phyloP scores from a whole-genome alignment of 2,797 vertebrate species.

The Meda fulgida region DNA sequence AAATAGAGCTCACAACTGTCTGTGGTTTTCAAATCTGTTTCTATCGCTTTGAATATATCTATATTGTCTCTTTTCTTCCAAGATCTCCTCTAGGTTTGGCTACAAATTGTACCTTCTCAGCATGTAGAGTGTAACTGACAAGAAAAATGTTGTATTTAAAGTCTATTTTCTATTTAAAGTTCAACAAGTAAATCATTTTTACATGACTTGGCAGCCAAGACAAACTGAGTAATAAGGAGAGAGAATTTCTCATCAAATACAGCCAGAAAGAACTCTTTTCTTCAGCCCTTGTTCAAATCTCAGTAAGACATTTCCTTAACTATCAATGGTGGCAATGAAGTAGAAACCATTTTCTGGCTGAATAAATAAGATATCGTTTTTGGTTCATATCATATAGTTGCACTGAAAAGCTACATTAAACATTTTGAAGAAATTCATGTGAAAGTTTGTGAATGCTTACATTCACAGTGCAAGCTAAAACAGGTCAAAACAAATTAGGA shows the following conservation, averaged over 20 bases:
- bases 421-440: background rate
- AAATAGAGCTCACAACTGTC: slow-evolving; percentile 37
- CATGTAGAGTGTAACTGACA: slow-evolving; percentile 32
- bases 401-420: background rate
- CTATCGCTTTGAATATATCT: slow-evolving; percentile 50
- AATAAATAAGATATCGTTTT: slow-evolving; percentile 5
- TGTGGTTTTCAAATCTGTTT: slow-evolving; percentile 49
- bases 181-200: slow-evolving; percentile 30
- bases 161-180: slow-evolving; percentile 44
- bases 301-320: slow-evolving; percentile 19
- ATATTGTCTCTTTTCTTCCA: slow-evolving; percentile 48
- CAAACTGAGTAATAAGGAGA: slow-evolving; percentile 37
- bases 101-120: slow-evolving; percentile 41
- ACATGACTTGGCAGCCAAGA: slow-evolving; percentile 25
- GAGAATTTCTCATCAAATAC: slow-evolving; percentile 27
- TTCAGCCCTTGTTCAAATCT: slow-evolving; percentile 35
- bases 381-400: slow-evolving; percentile 15
- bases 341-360: slow-evolving; percentile 28
- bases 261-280: slow-evolving; percentile 21
- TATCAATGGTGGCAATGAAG: slow-evolving; percentile 12
- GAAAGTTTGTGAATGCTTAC: slow-evolving; percentile 2
- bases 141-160: background rate
- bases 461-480: slow-evolving; percentile 16
- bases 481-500: background rate
- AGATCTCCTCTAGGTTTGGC: slow-evolving; percentile 45